Percentiles rank a stretch among this genome's conserved stretches.
These are phyloP conservation scores for Micrasema minimum DNA, from an alignment of 1,140 invertebrate species.

Conservation along the genomic window DNA sequence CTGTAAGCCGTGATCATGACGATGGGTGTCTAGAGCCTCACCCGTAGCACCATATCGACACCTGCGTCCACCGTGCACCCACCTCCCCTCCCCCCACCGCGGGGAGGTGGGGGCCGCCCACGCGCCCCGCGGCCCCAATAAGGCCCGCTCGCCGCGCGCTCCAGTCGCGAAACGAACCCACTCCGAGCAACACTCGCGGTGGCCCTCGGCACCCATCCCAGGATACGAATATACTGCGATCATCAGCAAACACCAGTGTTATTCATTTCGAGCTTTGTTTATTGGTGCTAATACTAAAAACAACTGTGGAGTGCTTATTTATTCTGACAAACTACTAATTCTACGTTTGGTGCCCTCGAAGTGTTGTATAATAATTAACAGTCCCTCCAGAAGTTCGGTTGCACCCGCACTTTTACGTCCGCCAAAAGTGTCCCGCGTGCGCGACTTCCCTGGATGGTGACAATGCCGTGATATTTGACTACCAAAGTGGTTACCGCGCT, in stretches of 20 bases:
- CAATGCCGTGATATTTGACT: neutral
- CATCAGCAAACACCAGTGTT: neutral
- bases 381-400: conserved; percentile 5
- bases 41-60: conserved; percentile 10
- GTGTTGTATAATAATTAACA: conserved; percentile 10
- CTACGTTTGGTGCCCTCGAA: conserved; percentile 24
- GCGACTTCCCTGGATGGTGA: conserved; percentile 18
- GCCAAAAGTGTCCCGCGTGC: conserved; percentile 16
- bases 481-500: too few relatives aligned
- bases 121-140: conserved; percentile 20
- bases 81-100: conserved; percentile 1
- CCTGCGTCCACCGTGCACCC: conserved; percentile 19
- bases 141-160: conserved; percentile 10
- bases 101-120: conserved; percentile 5
- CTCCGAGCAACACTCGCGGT: conserved; percentile 26
- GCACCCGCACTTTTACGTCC: conserved; percentile 18
- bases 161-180: conserved; percentile 45
- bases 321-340: neutral
- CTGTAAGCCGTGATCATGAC: neutral
- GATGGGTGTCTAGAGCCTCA: conserved; percentile 1
- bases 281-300: neutral
- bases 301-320: conserved; percentile 7
- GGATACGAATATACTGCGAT: neutral
- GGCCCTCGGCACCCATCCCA: neutral
- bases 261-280: too few relatives aligned